phyloP scores from a whole-genome alignment of 2,113 vertebrate genomes.

The Anarrhichthys ocellatus region DNA sequence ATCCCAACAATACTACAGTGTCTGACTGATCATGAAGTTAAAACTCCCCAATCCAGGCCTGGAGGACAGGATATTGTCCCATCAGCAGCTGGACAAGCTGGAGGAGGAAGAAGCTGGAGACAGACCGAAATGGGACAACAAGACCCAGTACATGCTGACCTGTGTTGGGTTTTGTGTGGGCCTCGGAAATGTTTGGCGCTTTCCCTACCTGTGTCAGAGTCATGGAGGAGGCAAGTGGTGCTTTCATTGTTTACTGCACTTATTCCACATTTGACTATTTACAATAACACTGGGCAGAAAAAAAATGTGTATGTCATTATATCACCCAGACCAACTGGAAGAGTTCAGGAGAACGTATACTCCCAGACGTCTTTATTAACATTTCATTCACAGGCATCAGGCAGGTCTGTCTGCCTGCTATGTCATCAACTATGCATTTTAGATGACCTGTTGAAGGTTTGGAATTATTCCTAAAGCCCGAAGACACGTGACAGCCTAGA shows the following conservation, averaged over 20 bases:
- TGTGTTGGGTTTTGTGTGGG: constrained; percentile 94
- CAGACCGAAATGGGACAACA: constrained; percentile 94
- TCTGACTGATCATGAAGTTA: constrained; percentile 77
- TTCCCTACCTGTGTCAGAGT: constrained; percentile 94
- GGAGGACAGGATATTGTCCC: constrained; percentile 88
- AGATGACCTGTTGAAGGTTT: neutral
- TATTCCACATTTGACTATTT: neutral
- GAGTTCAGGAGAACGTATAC: neutral
- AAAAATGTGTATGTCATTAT: neutral
- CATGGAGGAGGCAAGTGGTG: constrained; percentile 90
- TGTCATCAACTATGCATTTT: neutral
- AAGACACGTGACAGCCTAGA: neutral
- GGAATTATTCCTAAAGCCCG: neutral
- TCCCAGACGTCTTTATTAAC: neutral
- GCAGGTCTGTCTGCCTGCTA: neutral
- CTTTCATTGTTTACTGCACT: constrained; percentile 2
- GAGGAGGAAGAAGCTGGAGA: constrained; percentile 86
- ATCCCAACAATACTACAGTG: constrained; percentile 18
- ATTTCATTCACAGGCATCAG: neutral
- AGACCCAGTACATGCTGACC: constrained; percentile 92
- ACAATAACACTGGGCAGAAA: neutral
- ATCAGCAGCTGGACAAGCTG: constrained; percentile 84
- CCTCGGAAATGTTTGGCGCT: constrained; percentile 93
- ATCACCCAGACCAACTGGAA: neutral
- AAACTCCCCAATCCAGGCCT: constrained; percentile 86